Evolutionary conservation across 37 sponge, comb jelly and placozoan genomes (phyloP), one percentile per base, ranked within the genome.

Genomic region (Chondrilla cf. caribensis): DNA sequence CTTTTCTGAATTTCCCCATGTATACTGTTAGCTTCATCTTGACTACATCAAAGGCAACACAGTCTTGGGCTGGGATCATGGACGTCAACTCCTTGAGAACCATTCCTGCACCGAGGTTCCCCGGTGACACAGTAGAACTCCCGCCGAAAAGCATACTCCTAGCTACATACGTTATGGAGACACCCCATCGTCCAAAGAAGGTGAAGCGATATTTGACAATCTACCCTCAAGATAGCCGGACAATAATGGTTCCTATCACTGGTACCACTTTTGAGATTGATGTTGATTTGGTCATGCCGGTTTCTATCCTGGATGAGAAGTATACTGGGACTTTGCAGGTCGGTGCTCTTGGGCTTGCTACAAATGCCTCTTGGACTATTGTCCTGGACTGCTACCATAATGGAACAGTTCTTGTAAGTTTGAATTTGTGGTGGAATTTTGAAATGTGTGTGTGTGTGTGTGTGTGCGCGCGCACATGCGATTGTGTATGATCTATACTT

Each of bases 41-140:
- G n/a, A 33, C 11, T 33, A 3, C 33, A 67, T 18, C 35, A 7
- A 29, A 32, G 17, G 68, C 35, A 2, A 26, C n/a, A 4, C 60
- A 62, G 11, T 81, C 65, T 21, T 81, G 81, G 81, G 81, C 64
- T 39, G 81, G 54, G 2, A 7, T 81, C 22, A 38, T 81, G 65
- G 81, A 81, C n/a, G 65, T 38, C 11, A 62, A 81, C n/a, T 81
- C 81, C 21, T 60, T 81, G 35, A 28, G 68, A 28, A 29, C 1
- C 35, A 33, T 67, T 28, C 31, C 68, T 33, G 35, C 68, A 6
- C 68, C 68, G 1, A 2, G 17, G 35, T 67, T 28, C 17, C 68
- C 68, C 2, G 28, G 32, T 8, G 68, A 33, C 15, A 33, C 32
- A 18, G 35, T 67, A 18, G 68, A 67, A 33, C 68, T 67, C 17